Evolutionary conservation across 2,797 vertebrate species (phyloP), one percentile per base, ranked within the genome.

Genomic region (Podargus strigoides): DNA sequence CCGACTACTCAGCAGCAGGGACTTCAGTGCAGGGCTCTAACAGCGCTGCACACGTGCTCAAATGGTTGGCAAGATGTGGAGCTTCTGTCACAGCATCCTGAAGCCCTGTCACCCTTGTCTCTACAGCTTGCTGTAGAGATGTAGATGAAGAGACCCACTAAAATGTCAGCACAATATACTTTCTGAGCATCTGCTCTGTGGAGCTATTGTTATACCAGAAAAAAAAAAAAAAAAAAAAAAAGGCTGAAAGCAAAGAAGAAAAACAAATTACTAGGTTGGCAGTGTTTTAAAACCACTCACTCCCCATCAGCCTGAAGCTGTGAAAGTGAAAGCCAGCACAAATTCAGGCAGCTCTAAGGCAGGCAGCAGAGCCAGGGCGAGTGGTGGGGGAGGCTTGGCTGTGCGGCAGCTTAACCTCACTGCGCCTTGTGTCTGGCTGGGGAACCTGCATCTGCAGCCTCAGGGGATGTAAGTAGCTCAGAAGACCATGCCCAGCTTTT

Each of bases 401-500:
- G 26, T 8, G 3, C 28, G 14, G 80, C 78, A 94, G 72, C 66
- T 37, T 41, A 49, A 18, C 37, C n/a, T 93, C 49, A 3, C 34
- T 46, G 50, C 0, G 2, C 62, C 2, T 0, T 50, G n/a, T 27
- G 26, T 75, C 93, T 81, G 72, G 56, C 78, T 5, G 3, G 72
- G 77, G 79, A 93, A 30, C 77, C 42, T 18, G 21, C 82, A 68
- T 85, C 90, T 82, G 84, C 53, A 62, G 50, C 85, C 83, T 49
- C 78, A 0, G 0, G 64, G 83, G 74, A 66, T 81, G 37, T 2
- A 39, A 88, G 74, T 63, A 95, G 82, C 79, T 94, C 77, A 32
- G 55, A 78, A 62, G 53, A 68, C 75, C 64, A 79, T 0, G 28
- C 69, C 85, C 34, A 79, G 46, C 30, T 90, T 78, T 44, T 86